Conservation (phyloP, 2,797 vertebrate species). For the Phalanger gymnotis region DNA sequence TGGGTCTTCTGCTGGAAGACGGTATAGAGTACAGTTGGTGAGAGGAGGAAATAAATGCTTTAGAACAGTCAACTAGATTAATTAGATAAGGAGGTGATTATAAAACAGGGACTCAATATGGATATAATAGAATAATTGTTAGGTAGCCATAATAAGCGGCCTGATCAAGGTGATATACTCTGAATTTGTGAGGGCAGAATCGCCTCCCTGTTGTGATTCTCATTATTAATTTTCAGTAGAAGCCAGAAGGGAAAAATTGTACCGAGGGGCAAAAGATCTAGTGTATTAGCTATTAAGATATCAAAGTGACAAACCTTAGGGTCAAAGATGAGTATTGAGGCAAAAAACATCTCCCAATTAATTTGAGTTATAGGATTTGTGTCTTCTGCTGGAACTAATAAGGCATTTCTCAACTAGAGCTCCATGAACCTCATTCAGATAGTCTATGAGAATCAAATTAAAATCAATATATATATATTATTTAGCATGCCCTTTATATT, state of each 20-base stretch:
- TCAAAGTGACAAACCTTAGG: background rate
- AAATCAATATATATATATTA: background rate
- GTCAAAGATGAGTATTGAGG: background rate
- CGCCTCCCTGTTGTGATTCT: background rate
- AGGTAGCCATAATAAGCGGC: background rate
- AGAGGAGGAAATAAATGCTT: background rate
- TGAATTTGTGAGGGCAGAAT: background rate
- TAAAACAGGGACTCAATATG: background rate
- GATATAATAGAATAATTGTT: background rate
- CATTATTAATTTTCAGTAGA: background rate
- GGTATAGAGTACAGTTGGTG: background rate
- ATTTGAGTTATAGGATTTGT: background rate
- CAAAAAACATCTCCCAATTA: background rate
- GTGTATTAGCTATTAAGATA: background rate
- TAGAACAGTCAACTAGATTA: background rate
- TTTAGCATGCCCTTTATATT: background rate
- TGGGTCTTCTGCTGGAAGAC: background rate
- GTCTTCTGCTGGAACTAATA: background rate
- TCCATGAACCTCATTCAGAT: background rate
- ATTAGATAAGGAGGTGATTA: background rate
- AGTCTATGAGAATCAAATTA: background rate
- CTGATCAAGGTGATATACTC: background rate
- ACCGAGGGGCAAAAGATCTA: background rate
- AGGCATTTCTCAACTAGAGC: background rate
- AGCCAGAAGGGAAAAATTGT: background rate